Evolutionary conservation across 2,797 vertebrate genomes (phyloP).

Genomic region (Crenichthys baileyi): DNA sequence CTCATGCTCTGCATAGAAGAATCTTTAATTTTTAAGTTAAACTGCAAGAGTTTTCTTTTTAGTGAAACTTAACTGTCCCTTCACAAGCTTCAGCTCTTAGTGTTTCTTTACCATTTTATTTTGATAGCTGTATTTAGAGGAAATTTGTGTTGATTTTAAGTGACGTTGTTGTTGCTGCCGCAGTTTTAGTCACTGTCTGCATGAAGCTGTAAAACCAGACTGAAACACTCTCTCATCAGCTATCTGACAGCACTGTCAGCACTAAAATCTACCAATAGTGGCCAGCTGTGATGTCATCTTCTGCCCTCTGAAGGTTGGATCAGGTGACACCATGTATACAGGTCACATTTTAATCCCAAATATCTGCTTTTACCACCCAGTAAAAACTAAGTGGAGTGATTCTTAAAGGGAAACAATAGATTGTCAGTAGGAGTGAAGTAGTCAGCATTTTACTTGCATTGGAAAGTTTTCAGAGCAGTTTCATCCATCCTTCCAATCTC

Average conservation of each 20-base stretch:
- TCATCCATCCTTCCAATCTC: neutral
- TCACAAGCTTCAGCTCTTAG: neutral
- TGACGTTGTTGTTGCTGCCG: slow-evolving; percentile 9
- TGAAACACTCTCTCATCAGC: slow-evolving; percentile 20
- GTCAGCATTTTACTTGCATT: neutral
- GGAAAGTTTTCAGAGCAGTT: neutral
- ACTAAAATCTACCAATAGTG: slow-evolving; percentile 7
- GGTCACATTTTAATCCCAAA: slow-evolving; percentile 12
- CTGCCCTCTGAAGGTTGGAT: slow-evolving; percentile 8
- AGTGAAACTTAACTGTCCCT: neutral
- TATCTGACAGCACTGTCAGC: slow-evolving; percentile 12
- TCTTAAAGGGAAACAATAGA: neutral
- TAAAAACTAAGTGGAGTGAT: neutral
- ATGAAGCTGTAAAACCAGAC: slow-evolving; percentile 20
- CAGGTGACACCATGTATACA: slow-evolving; percentile 21
- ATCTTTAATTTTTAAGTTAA: neutral
- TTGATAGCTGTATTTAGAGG: neutral
- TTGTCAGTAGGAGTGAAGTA: neutral
- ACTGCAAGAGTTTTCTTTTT: neutral
- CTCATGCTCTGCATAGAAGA: neutral
- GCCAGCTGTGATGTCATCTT: slow-evolving; percentile 29
- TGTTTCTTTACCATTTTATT: neutral
- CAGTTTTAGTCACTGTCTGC: slow-evolving; percentile 41
- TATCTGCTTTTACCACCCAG: neutral
- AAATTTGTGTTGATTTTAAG: neutral